phyloP scores from a whole-genome alignment of 1,140 invertebrate genomes.

The Andricus grossulariae region DNA sequence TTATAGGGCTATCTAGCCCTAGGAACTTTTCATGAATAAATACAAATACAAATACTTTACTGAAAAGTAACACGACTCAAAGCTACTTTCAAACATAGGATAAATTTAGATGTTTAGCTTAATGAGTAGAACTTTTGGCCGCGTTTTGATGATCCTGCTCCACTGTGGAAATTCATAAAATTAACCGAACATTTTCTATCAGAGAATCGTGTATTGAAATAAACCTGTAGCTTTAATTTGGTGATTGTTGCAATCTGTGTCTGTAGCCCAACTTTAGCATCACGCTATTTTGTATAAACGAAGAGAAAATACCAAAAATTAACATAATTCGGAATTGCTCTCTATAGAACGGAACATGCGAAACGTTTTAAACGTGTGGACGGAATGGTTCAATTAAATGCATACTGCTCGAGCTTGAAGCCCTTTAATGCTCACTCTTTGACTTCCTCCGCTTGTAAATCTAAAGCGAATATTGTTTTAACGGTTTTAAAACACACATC shows the following conservation, averaged over 20 bases:
- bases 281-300: slow-evolving; percentile 14
- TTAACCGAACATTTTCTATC: too few relatives aligned
- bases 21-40: too few relatives aligned
- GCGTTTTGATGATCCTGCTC: too few relatives aligned
- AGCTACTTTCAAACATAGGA: too few relatives aligned
- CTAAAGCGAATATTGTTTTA: not conserved
- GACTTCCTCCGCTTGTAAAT: not conserved
- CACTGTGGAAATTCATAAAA: too few relatives aligned
- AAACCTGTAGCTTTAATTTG: not conserved
- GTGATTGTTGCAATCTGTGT: slow-evolving; percentile 22
- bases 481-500: slow-evolving; percentile 19
- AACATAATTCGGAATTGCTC: slow-evolving; percentile 3
- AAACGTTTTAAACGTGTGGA: slow-evolving; percentile 26
- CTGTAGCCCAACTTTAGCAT: not conserved
- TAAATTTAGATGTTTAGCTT: too few relatives aligned
- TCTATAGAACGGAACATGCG: slow-evolving; percentile 7
- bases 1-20: too few relatives aligned
- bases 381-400: slow-evolving; percentile 28
- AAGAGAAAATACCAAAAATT: slow-evolving; percentile 5
- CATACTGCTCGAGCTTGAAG: not conserved
- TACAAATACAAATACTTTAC: too few relatives aligned
- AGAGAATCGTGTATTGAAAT: not conserved
- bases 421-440: slow-evolving; percentile 20
- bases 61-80: too few relatives aligned
- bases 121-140: too few relatives aligned